phyloP scores from a whole-genome alignment of 2,113 vertebrate species.

The Enhydra lutris region DNA sequence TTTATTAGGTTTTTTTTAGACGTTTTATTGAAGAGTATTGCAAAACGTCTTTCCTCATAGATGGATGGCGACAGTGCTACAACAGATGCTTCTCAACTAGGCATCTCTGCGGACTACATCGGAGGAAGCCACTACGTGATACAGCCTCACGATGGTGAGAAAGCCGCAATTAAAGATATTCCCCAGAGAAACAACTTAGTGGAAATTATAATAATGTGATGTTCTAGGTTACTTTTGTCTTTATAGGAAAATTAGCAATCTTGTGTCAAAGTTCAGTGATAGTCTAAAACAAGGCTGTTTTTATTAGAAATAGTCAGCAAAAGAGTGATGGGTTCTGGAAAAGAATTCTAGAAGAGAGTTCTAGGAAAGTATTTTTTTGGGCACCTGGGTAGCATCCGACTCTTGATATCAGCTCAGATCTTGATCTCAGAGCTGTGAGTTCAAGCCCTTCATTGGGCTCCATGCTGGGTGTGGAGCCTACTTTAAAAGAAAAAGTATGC shows the following conservation, averaged over 20 bases:
- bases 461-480: background rate
- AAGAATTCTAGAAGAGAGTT: background rate
- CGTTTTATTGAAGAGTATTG: background rate
- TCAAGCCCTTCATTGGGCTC: background rate
- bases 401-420: background rate
- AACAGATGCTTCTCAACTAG: constrained; percentile 96
- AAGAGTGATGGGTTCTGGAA: background rate
- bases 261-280: background rate
- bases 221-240: background rate
- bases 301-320: constrained; percentile 5
- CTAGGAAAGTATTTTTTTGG: background rate
- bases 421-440: background rate
- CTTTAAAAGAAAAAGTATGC: too few relatives aligned
- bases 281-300: background rate
- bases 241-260: background rate
- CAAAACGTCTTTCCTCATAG: constrained; percentile 75
- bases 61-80: constrained; percentile 98
- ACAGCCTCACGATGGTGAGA: constrained; percentile 95
- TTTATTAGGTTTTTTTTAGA: background rate
- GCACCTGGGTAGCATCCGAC: background rate
- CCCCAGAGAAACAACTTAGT: background rate
- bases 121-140: constrained; percentile 95
- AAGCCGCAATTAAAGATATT: background rate
- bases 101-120: constrained; percentile 96
- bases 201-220: background rate